These are phyloP conservation scores for Mesitornis unicolor DNA, from an alignment of 2,113 vertebrate genomes.

Conservation along the genomic window DNA sequence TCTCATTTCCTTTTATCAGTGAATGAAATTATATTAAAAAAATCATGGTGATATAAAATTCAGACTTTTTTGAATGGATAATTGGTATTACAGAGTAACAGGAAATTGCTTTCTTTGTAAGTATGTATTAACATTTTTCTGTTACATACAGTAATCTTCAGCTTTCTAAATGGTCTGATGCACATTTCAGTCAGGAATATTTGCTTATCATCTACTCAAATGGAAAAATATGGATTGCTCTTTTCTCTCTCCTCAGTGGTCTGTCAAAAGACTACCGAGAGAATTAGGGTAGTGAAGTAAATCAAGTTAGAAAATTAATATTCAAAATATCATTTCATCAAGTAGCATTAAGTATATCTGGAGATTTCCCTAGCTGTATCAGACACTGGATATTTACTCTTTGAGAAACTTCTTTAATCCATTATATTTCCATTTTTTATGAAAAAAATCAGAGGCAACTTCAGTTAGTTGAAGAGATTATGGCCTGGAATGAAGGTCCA, in stretches of 20 bases:
- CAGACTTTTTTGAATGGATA: constrained; percentile 40
- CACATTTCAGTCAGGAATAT: constrained; percentile 41
- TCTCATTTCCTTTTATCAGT: constrained; percentile 45
- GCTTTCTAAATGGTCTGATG: constrained; percentile 16
- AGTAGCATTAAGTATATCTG: not conserved
- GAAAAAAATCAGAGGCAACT: not conserved
- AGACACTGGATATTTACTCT: not conserved
- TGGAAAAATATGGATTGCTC: not conserved
- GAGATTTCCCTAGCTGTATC: not conserved
- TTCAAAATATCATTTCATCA: not conserved
- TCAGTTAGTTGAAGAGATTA: not conserved
- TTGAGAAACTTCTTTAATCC: not conserved
- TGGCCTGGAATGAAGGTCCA: not conserved
- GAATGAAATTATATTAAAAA: constrained; percentile 5
- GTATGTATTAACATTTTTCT: constrained; percentile 33
- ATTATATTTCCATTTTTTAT: not conserved
- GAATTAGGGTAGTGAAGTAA: not conserved
- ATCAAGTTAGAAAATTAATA: not conserved
- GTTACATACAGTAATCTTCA: constrained; percentile 40
- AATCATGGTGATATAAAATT: constrained; percentile 29
- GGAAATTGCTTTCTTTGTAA: constrained; percentile 62
- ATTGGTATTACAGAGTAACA: constrained; percentile 43
- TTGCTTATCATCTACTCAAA: constrained; percentile 31
- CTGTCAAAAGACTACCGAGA: not conserved
- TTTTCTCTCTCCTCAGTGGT: not conserved